phyloP scores from a whole-genome alignment of 2,113 vertebrate species.

The Mesitornis unicolor region DNA sequence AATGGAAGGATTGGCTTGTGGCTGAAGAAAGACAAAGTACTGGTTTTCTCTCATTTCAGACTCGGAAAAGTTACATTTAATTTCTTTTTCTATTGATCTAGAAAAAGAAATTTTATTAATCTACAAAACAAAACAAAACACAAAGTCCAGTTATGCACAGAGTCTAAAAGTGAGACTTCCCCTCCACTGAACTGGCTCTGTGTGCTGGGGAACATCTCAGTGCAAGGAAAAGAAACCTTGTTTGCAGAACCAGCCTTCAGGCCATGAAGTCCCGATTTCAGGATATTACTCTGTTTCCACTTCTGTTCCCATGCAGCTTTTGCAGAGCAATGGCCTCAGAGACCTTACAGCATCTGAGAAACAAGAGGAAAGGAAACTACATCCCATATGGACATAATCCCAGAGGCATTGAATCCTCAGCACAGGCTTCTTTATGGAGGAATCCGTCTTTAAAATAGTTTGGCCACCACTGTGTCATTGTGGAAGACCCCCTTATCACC shows the following conservation, averaged over 20 bases:
- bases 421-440: not conserved
- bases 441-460: not conserved
- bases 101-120: too few species aligned
- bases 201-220: not conserved
- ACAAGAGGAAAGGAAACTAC: not conserved
- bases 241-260: not conserved
- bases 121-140: too few species aligned
- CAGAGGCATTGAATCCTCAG: not conserved
- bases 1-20: not conserved
- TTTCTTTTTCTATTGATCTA: not conserved
- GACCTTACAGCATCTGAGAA: not conserved
- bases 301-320: not conserved
- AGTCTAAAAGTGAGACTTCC: not conserved
- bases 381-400: fast-evolving
- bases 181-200: not conserved
- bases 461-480: not conserved
- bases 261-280: not conserved
- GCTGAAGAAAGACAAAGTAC: not conserved
- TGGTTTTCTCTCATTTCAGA: not conserved
- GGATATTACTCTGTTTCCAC: not conserved
- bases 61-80: not conserved
- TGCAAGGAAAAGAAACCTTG: not conserved
- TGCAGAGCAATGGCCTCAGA: not conserved
- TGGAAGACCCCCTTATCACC: not conserved
- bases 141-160: not conserved